These are phyloP conservation scores for Condylura cristata DNA, from an alignment of 2,113 vertebrate species.

Conservation along the genomic window DNA sequence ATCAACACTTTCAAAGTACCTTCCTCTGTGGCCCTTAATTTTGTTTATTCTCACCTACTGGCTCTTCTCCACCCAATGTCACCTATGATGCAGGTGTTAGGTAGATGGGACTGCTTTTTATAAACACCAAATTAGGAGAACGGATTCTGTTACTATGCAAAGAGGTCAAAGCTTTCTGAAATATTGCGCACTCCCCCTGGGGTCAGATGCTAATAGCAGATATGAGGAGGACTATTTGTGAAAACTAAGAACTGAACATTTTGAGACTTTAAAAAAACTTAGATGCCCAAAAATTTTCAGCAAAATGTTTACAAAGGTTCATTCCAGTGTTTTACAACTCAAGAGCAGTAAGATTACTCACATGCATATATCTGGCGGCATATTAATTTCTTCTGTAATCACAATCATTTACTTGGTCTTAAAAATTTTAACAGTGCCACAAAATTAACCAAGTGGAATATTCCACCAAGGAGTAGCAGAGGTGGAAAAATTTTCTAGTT, in stretches of 20 bases:
- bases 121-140: not conserved
- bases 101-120: not conserved
- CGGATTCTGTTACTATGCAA: not conserved
- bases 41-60: not conserved
- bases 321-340: not conserved
- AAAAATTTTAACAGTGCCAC: not conserved
- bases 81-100: not conserved
- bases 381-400: conserved; percentile 35
- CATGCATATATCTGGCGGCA: not conserved
- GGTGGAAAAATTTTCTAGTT: conserved; percentile 63
- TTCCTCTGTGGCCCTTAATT: not conserved
- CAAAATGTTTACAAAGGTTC: conserved; percentile 16
- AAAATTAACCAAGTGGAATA: conserved; percentile 64
- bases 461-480: conserved; percentile 63
- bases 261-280: conserved; percentile 11
- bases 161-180: not conserved
- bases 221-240: not conserved
- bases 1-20: not conserved
- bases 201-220: not conserved
- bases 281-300: conserved; percentile 37
- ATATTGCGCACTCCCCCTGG: not conserved
- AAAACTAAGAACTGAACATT: not conserved
- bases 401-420: conserved; percentile 28
- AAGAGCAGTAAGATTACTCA: conserved; percentile 20
- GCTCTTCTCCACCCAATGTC: no score